Evolutionary conservation across 2,888 invertebrate species (phyloP), one percentile per base, ranked within the genome.

Genomic region (Merodon equestris): DNA sequence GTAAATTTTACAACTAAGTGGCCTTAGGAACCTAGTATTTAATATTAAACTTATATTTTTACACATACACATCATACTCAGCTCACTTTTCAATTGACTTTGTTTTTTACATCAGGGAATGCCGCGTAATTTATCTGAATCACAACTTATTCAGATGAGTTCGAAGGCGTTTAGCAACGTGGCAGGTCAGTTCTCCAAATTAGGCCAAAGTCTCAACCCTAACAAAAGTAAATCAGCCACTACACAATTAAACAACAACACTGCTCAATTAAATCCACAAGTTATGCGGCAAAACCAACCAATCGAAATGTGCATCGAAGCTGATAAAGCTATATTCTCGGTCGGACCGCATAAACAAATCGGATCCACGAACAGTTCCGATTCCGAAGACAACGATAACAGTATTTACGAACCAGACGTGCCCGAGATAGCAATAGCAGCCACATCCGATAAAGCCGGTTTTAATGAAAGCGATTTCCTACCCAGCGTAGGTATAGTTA

Each of bases 91-190:
- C 2, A 40, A n/a, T 60, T 17, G 9, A 19, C 40, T 27, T 13
- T 56, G 34, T 44, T 57, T 64, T n/a, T 57, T 73, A 40, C n/a
- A 36, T 36, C 57, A 85, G 81, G 86, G 89, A n/a, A 88, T 89
- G 85, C 88, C 95, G 0, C 90, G 95, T 70, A 96, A 96, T 86
- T 93, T 96, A 10, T 95, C 96, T n/a, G 96, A 96, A 89, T 94
- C 95, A n/a, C 96, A 96, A 85, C 90, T 96, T 2, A 91, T 94
- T 9, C 94, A 94, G 34, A 90, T 96, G 50, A 96, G 96, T 84
- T 93, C 95, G 9, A 96, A 96, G 90, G 96, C 96, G 53, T 89
- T 96, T 70, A 94, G 92, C 81, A 96, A 96, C 86, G 94, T 96
- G 90, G 93, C 94, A 0, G 96, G 95, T 82, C 96, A 96, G 86